These are phyloP conservation scores for Eupithecia pulchellata DNA, from an alignment of 2,888 invertebrate genomes.

Conservation along the genomic window DNA sequence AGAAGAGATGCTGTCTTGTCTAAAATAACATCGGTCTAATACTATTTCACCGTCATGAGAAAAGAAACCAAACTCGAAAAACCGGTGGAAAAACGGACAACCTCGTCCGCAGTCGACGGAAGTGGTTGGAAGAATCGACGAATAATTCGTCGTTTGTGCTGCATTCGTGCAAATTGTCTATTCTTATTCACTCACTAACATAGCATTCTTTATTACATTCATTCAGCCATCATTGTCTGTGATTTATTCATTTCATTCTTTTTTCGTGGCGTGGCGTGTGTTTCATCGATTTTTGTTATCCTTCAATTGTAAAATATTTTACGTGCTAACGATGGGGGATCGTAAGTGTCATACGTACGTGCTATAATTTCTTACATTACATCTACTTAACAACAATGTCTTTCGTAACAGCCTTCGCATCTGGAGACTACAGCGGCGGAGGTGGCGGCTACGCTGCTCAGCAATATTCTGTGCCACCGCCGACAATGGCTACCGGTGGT, in stretches of 20 bases:
- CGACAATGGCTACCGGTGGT: slow-evolving; percentile 69
- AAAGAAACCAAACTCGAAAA: too few relatives aligned
- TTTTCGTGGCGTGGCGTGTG: slow-evolving; percentile 47
- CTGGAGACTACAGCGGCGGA: slow-evolving; percentile 74
- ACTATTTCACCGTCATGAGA: too few relatives aligned
- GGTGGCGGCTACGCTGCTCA: slow-evolving; percentile 74
- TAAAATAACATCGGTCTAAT: too few relatives aligned
- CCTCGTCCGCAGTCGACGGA: too few relatives aligned
- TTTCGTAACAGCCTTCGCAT: slow-evolving; percentile 59
- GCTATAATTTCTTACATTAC: background rate
- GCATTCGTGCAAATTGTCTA: too few relatives aligned
- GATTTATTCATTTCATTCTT: slow-evolving; percentile 18
- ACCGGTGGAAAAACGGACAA: too few relatives aligned
- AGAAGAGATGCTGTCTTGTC: too few relatives aligned
- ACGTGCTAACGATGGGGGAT: slow-evolving; percentile 52
- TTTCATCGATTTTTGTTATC: slow-evolving; percentile 15
- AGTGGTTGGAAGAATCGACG: too few relatives aligned
- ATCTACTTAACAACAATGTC: background rate
- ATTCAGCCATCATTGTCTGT: background rate
- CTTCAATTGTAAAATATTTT: background rate
- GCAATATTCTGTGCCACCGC: slow-evolving; percentile 80
- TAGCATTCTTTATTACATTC: background rate
- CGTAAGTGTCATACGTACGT: slow-evolving; percentile 53
- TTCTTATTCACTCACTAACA: too few relatives aligned
- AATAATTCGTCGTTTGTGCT: too few relatives aligned